Base-by-base conservation (phyloP, 2,113 vertebrate species). In the Tenebrosternarchus preto region DNA sequence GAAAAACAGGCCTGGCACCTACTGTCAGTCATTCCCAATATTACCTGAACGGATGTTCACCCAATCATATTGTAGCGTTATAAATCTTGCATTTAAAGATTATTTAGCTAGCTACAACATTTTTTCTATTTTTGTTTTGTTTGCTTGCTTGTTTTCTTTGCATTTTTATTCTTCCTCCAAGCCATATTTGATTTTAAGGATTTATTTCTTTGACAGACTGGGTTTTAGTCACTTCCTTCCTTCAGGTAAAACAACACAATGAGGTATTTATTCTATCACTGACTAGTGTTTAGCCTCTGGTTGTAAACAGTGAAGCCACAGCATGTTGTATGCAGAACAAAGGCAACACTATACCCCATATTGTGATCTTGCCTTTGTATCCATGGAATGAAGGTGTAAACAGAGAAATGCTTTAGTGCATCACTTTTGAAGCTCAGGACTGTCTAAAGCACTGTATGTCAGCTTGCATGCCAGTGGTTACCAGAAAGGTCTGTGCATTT, bases 21-120 rank as follows among this genome's bases (percentile, higher is more conserved):
- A 24, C 43, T 76, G 29, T 60, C 70, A 12, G 25, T 78, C 70
- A 75, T 33, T 76, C 12, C 56, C 39, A 63, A 60, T 39, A 70
- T 29, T 64, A 68, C 61, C 27, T n/a, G 22, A 53, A 53, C 67
- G 53, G 15, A 63, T 29, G 53, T 17, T n/a, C 11, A 1, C 19
- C 64, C 16, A 71, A 29, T 22, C 64, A 19, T 6, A 11, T n/a
- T 20, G 1, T 25, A 75, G 4, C 15, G 22, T 29, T n/a, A 63
- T 29, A 50, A n/a, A 17, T 75, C n/a, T 3, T 16, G 17, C 31
- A 31, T 20, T 31, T 19, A 5, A 6, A n/a, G 5, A 36, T 67
- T 36, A 2, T 50, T 9, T 50, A 50, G 2, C 61, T 31, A 15
- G 29, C 61, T 63, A 9, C 25, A 63, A 24, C 24, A 24, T 61